Evolutionary conservation across 2,113 vertebrate species (phyloP), one percentile per base, ranked within the genome.

Genomic region (Chloropsis hardwickii): DNA sequence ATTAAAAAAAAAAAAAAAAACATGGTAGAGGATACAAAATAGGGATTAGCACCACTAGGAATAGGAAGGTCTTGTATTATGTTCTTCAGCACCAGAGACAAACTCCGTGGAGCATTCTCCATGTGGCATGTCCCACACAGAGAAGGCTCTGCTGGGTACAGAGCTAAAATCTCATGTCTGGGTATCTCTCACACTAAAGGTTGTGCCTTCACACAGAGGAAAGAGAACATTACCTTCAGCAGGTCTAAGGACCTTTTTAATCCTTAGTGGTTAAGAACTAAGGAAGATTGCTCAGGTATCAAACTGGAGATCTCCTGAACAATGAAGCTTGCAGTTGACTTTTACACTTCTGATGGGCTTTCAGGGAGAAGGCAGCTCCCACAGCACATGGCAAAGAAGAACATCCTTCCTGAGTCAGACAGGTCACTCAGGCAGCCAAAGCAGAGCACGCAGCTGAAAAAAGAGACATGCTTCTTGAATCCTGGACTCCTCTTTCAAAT

Each of bases 201-300:
- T 11, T 0, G 0, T 14, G 45, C n/a, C 79, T 94, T 42, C 47
- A 65, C 62, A 44, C 25, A 48, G 61, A 92, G 44, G 47, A 96
- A 81, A 91, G 44, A 73, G 33, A 86, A 54, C 44, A n/a, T 83
- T 92, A 93, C 88, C 90, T 94, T 83, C 54, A 73, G 66, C 67
- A 80, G 56, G 20, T 51, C 72, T 88, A 94, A 94, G 31, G 44
- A 78, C 39, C 22, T 81, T 86, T 56, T 40, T 44, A 56, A 47
- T 96, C 88, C 82, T 88, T 35, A 93, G 47, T 81, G 31, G 47
- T 77, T 88, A 96, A 90, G 44, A n/a, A 14, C 85, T 90, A 96
- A 88, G 40, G 44, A 90, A 83, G 60, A 73, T 4, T 77, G 88
- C 37, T 93, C 72, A 81, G 64, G 42, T 78, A 86, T 11, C 40